phyloP scores from a whole-genome alignment of 2,888 invertebrate genomes.

The Agrilus mali region DNA sequence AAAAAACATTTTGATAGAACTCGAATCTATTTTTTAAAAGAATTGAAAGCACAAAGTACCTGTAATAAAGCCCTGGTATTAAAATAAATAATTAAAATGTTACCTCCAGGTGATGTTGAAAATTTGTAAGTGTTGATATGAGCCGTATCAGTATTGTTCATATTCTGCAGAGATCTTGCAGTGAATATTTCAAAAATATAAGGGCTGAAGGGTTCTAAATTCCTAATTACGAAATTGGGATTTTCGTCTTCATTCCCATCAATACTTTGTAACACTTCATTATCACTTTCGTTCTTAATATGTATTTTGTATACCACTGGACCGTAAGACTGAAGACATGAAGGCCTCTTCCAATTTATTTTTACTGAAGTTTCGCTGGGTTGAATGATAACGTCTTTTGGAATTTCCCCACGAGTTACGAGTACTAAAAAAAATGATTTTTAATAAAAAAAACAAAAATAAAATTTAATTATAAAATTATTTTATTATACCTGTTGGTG shows the following conservation, averaged over 20 bases:
- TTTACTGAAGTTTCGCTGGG: constrained; percentile 17
- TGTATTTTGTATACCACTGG: constrained; percentile 20
- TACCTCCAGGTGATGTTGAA: constrained; percentile 25
- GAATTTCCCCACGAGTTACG: constrained; percentile 22
- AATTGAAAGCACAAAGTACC: too few relatives aligned
- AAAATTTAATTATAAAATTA: background rate
- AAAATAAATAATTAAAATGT: constrained; percentile 3
- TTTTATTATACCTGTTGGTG: constrained; percentile 26
- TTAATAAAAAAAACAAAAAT: background rate
- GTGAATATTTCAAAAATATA: constrained; percentile 22
- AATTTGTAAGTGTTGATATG: constrained; percentile 16
- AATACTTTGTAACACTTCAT: constrained; percentile 10
- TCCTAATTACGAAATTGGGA: constrained; percentile 18
- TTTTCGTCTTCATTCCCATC: constrained; percentile 15
- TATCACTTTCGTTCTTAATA: constrained; percentile 12
- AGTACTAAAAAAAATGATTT: constrained; percentile 16
- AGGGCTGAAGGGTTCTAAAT: constrained; percentile 21
- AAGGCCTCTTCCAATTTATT: constrained; percentile 23
- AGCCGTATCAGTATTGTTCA: constrained; percentile 9
- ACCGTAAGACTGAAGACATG: constrained; percentile 22
- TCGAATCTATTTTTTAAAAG: too few relatives aligned
- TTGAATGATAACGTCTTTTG: constrained; percentile 19
- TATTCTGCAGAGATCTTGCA: constrained; percentile 10
- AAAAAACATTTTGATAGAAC: too few relatives aligned
- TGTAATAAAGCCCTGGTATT: too few relatives aligned